These are phyloP conservation scores for Portunus trituberculatus DNA, from an alignment of 1,140 invertebrate genomes.

Conservation along the genomic window DNA sequence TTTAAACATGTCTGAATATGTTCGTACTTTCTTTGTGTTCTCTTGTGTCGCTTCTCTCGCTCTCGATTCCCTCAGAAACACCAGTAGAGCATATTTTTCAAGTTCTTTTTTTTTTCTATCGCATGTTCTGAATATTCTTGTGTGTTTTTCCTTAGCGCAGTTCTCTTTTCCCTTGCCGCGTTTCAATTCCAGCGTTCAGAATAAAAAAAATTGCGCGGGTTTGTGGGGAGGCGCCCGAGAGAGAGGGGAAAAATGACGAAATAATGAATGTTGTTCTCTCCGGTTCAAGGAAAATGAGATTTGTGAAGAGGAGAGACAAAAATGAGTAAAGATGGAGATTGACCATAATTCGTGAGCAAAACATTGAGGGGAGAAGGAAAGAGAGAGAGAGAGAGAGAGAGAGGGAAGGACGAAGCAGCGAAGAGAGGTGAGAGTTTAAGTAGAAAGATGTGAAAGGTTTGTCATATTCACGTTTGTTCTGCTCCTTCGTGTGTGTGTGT, in stretches of 20 bases:
- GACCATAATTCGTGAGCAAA: background rate
- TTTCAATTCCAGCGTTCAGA: background rate
- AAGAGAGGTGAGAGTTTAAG: no score
- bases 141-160: background rate
- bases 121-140: background rate
- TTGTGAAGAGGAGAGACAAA: background rate
- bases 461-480: background rate
- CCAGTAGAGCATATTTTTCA: no score
- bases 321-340: background rate
- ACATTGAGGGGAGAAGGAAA: background rate
- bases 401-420: background rate
- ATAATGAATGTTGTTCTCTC: background rate
- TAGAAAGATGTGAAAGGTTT: background rate
- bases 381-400: background rate
- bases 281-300: no score
- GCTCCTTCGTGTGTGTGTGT: no score
- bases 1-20: no score
- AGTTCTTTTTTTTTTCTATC: no score
- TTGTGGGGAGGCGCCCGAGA: background rate
- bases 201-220: background rate
- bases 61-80: no score
- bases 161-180: background rate
- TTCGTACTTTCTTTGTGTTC: background rate
- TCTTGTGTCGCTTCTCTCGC: no score
- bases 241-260: background rate